Evolutionary conservation across 2,888 invertebrate species (phyloP).

Genomic region (Epicampocera succincta): DNA sequence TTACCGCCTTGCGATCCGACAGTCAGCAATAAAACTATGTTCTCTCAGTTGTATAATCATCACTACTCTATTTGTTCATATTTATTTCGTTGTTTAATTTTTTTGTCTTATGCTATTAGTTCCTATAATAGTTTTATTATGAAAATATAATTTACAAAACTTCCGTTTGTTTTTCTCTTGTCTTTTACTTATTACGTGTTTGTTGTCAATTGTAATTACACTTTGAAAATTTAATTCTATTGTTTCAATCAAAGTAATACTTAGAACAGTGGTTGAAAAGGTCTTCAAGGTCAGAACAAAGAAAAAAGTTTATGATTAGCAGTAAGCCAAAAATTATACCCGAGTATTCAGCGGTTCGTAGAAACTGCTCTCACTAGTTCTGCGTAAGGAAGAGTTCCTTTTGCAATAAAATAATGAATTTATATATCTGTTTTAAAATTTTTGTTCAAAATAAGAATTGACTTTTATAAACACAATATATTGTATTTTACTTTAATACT

Average conservation of each 20-base stretch:
- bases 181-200: constrained; percentile 44
- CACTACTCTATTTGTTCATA: constrained; percentile 75
- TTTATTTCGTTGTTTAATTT: constrained; percentile 60
- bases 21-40: constrained; percentile 25
- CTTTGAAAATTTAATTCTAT: constrained; percentile 26
- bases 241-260: background rate
- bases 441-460: constrained; percentile 14
- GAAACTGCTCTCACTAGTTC: no score
- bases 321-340: background rate
- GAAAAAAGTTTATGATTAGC: background rate
- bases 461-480: constrained; percentile 9
- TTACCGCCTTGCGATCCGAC: no score
- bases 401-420: background rate
- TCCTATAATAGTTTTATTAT: constrained; percentile 72
- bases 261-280: background rate
- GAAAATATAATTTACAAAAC: constrained; percentile 80
- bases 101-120: constrained; percentile 43
- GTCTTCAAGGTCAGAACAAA: background rate
- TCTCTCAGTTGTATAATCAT: constrained; percentile 71
- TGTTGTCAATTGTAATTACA: constrained; percentile 34
- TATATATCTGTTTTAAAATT: background rate
- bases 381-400: no score
- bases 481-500: constrained; percentile 6
- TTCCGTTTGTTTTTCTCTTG: constrained; percentile 55
- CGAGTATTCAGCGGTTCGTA: background rate